phyloP scores from a whole-genome alignment of 2,113 vertebrate species.

The Thalassarche chlororhynchos region DNA sequence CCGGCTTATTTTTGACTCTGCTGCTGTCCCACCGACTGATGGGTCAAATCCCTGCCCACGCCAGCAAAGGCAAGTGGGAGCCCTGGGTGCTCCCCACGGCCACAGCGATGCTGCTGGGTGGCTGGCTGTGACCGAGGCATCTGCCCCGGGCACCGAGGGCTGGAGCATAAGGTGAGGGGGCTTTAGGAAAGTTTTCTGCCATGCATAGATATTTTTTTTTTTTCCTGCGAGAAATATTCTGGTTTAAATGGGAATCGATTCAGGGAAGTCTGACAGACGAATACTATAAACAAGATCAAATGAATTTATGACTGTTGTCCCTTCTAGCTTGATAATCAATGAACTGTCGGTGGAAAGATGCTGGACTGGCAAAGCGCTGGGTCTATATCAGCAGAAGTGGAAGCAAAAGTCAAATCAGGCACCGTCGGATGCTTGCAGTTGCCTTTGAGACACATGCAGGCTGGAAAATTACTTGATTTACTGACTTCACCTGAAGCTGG shows the following conservation, averaged over 20 bases:
- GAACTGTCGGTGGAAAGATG: not conserved
- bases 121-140: not conserved
- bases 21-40: not conserved
- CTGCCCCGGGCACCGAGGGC: not conserved
- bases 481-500: not conserved
- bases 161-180: accelerated
- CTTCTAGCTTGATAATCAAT: constrained; percentile 3
- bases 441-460: not conserved
- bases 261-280: not conserved
- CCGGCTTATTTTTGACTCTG: accelerated
- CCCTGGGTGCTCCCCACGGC: not conserved
- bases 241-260: not conserved
- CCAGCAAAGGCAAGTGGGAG: not conserved
- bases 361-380: not conserved
- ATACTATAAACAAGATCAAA: constrained; percentile 7
- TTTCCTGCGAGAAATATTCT: not conserved
- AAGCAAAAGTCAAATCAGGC: not conserved
- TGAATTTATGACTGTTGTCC: constrained; percentile 30
- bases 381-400: not conserved
- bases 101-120: not conserved
- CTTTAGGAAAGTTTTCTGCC: not conserved
- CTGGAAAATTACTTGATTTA: not conserved
- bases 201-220: too few relatives aligned
- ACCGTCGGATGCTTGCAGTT: accelerated
- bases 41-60: accelerated